Evolutionary conservation across 92 coral and sea anemone species (phyloP).

Genomic region (Micromussa lordhowensis): DNA sequence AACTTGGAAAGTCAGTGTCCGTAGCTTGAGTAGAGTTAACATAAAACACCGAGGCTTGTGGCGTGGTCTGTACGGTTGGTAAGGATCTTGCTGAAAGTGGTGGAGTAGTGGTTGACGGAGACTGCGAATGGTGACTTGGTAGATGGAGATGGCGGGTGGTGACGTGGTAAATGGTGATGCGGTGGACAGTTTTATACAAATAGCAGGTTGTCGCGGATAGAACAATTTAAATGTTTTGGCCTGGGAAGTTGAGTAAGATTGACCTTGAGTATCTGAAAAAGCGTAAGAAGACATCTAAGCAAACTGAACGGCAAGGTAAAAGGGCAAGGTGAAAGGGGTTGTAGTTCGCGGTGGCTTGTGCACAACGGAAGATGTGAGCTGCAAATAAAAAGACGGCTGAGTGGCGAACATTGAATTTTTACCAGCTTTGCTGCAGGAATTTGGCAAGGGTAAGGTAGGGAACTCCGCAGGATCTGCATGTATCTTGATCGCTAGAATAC

Average conservation of each 20-base stretch:
- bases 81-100: not conserved
- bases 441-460: no score
- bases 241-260: not conserved
- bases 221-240: not conserved
- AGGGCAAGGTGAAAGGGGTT: no score
- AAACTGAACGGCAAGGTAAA: not conserved
- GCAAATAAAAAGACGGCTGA: not conserved
- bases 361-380: not conserved
- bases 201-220: no score
- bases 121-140: not conserved
- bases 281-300: not conserved
- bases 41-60: not conserved
- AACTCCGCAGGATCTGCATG: no score
- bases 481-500: no score
- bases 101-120: not conserved
- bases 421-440: no score
- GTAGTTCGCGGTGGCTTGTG: not conserved
- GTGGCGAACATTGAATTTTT: not conserved
- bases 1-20: conserved; percentile 4
- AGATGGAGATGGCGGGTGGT: no score
- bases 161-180: not conserved
- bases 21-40: not conserved
- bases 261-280: not conserved
- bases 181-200: not conserved
- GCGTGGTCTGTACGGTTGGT: not conserved